Evolutionary conservation across 2,888 invertebrate species (phyloP).

Genomic region (Cryptus viduatorius): DNA sequence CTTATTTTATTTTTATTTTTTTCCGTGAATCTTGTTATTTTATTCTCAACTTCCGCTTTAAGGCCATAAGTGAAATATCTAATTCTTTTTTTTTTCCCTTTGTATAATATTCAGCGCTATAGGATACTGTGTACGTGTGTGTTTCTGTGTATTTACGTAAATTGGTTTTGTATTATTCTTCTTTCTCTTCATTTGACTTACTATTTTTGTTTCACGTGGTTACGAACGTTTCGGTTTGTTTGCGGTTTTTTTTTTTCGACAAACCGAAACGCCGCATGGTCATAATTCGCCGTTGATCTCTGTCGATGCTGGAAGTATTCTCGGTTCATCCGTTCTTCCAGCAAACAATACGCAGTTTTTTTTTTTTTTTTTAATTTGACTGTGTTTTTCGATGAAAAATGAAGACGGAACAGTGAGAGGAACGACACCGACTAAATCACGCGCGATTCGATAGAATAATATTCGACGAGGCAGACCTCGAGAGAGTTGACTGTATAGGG

Average conservation of each 20-base stretch:
- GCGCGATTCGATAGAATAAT: neutral
- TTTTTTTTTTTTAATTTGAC: conserved; percentile 3
- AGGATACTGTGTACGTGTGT: conserved; percentile 62
- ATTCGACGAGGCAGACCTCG: neutral
- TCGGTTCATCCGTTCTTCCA: conserved; percentile 61
- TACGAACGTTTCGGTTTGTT: neutral
- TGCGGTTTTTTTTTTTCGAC: neutral
- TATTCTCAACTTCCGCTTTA: conserved; percentile 75
- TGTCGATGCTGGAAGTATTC: conserved; percentile 19
- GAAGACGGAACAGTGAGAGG: conserved; percentile 11
- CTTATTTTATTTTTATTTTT: conserved; percentile 48
- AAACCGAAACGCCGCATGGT: neutral
- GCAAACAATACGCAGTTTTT: conserved; percentile 7
- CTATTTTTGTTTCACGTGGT: neutral
- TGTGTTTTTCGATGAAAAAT: conserved; percentile 13
- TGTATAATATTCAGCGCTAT: conserved; percentile 66
- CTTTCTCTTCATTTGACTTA: neutral
- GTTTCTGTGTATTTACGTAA: conserved; percentile 72
- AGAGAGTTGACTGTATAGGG: neutral
- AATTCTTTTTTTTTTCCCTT: conserved; percentile 71
- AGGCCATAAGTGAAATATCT: conserved; percentile 83
- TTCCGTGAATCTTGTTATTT: conserved; percentile 64
- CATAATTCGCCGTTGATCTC: conserved; percentile 4
- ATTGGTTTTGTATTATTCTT: conserved; percentile 64
- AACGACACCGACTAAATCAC: conserved; percentile 5